Evolutionary conservation across 2,113 vertebrate genomes (phyloP).

Genomic region (Pterophyllum scalare): DNA sequence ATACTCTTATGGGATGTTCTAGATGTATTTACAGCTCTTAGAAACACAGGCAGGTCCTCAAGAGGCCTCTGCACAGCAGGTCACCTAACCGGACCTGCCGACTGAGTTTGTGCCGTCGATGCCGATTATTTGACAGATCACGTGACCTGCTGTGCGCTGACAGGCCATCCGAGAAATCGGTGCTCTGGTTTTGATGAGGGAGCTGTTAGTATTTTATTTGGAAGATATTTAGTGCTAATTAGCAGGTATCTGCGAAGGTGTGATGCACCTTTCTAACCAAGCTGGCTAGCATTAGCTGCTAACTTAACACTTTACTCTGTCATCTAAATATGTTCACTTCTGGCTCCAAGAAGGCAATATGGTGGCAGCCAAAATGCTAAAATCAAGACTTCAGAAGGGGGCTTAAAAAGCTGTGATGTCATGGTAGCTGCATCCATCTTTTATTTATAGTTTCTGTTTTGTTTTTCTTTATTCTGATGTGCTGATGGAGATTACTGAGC

Average conservation of each 20-base stretch:
- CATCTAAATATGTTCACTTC: conserved; percentile 2
- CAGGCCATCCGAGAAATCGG: not conserved
- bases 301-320: not conserved
- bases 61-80: not conserved
- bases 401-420: not conserved
- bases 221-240: not conserved
- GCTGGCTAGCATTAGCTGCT: not conserved
- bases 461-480: not conserved
- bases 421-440: not conserved
- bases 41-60: not conserved
- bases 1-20: too few relatives aligned
- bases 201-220: not conserved
- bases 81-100: not conserved
- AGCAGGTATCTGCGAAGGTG: not conserved
- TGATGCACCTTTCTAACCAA: not conserved
- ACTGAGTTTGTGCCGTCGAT: not conserved
- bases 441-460: not conserved
- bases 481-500: not conserved
- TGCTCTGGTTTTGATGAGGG: not conserved
- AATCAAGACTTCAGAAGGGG: not conserved
- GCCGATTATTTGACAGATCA: not conserved
- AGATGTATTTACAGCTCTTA: not conserved
- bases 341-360: not conserved
- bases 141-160: not conserved
- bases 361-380: not conserved